phyloP scores from a whole-genome alignment of 2,797 vertebrate species.

The Intellagama lesueurii region DNA sequence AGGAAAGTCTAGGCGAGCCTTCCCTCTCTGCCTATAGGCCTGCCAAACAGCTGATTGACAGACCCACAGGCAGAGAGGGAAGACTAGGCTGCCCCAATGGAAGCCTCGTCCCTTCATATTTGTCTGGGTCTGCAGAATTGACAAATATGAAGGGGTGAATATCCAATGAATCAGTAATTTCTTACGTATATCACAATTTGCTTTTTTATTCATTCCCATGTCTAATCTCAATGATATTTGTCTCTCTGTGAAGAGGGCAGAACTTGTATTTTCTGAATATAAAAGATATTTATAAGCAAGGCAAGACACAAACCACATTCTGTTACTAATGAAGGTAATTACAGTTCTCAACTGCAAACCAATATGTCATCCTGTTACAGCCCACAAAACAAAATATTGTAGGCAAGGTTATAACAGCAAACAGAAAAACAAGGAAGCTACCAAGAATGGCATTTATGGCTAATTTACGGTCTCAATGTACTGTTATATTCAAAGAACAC shows the following conservation, averaged over 20 bases:
- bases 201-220: too few relatives aligned
- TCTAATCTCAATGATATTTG: too few relatives aligned
- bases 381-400: constrained; percentile 19
- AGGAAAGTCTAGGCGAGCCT: too few relatives aligned
- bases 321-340: neutral
- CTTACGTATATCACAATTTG: too few relatives aligned
- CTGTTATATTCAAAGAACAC: constrained; percentile 35
- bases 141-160: too few relatives aligned
- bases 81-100: too few relatives aligned
- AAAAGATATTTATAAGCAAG: constrained; percentile 16
- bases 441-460: constrained; percentile 1
- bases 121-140: too few relatives aligned
- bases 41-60: too few relatives aligned
- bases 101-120: too few relatives aligned
- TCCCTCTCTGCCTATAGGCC: too few relatives aligned
- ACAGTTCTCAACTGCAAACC: constrained; percentile 24
- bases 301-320: neutral
- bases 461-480: constrained; percentile 25
- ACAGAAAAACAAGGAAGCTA: neutral
- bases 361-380: neutral
- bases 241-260: neutral
- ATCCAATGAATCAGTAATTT: too few relatives aligned
- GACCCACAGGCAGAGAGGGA: too few relatives aligned
- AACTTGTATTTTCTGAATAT: neutral
- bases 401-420: constrained; percentile 31